phyloP scores from a whole-genome alignment of 2,888 invertebrate genomes.

The Arrhopalites spinosus region DNA sequence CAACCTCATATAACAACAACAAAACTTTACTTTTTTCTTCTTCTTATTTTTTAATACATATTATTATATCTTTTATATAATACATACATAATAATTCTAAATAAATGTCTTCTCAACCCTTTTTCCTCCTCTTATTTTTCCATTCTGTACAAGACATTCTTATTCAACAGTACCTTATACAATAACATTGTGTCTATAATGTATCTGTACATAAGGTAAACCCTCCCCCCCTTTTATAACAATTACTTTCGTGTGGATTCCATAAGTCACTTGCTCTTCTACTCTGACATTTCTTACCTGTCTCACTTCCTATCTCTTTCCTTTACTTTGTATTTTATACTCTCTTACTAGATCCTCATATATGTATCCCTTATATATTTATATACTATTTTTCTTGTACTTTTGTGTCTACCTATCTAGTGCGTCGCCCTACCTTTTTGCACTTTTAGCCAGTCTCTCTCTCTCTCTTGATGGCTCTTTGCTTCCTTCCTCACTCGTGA shows the following conservation, averaged over 20 bases:
- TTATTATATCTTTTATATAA: too few relatives aligned
- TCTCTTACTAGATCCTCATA: slow-evolving; percentile 40
- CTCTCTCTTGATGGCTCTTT: slow-evolving; percentile 19
- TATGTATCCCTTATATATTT: background rate
- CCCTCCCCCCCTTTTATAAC: slow-evolving; percentile 33
- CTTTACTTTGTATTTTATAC: slow-evolving; percentile 57
- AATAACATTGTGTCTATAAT: too few relatives aligned
- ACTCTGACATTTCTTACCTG: slow-evolving; percentile 24
- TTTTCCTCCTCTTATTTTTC: background rate
- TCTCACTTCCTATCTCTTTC: slow-evolving; percentile 38
- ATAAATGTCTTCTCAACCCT: background rate
- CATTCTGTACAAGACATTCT: too few relatives aligned
- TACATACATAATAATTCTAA: slow-evolving; percentile 23
- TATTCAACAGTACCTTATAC: too few relatives aligned
- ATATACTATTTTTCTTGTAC: too few relatives aligned
- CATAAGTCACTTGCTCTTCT: slow-evolving; percentile 24
- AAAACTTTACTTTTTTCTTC: slow-evolving; percentile 34
- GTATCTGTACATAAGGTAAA: too few relatives aligned
- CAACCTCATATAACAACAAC: slow-evolving; percentile 35
- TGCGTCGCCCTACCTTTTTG: too few relatives aligned
- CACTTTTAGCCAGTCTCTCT: slow-evolving; percentile 26
- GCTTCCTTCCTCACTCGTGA: slow-evolving; percentile 22
- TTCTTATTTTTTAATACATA: slow-evolving; percentile 42
- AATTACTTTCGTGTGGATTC: slow-evolving; percentile 37
- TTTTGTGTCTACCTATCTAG: too few relatives aligned